Evolutionary conservation across 1,140 invertebrate genomes (phyloP), one percentile per base, ranked within the genome.

Genomic region (Anoplophora glabripennis): DNA sequence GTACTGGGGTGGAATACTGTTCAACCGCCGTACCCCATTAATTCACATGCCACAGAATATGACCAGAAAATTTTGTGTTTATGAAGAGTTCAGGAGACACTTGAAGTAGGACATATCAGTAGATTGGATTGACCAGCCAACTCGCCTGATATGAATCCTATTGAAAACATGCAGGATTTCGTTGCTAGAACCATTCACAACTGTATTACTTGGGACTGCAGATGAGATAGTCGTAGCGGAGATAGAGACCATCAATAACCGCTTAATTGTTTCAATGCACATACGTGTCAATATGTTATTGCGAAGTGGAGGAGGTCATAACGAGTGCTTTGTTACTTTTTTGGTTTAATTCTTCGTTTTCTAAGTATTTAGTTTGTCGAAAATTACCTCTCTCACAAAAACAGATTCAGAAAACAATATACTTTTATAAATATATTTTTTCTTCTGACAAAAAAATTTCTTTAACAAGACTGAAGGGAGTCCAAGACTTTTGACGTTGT

Each of bases 191-290:
- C 33, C 11, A 55, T 33, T 33, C 28, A 44, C 5, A 3, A 28
- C 5, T 5, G 5, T 28, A 28, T 28, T 28, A 28, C 18, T n/a
- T 18, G 35, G 38, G 21, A 53, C 7, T 40, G 51, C 36, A 21
- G 53, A 54, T n/a, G 53, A 54, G 53, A 34, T 54, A 44, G 21
- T 42, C 14, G 17, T 44, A 14, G 53, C 53, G 33, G 38, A 38
- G 4, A n/a, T 14, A 56, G 42, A 56, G 34, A 35, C 46, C n/a
- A 48, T 45, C 3, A 46, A 47, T 7, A 47, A 47, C 14, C 1
- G 17, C 42, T 48, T 56, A 12, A 56, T 56, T 47, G 14, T 56
- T 17, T 56, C 54, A 18, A 47, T 56, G 54, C 54, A 56, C 14
- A 36, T 15, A n/a, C 54, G 45, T 56, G 54, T 47, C 42, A 48